Evolutionary conservation across 2,113 vertebrate genomes (phyloP).

Genomic region (Mohoua ochrocephala): DNA sequence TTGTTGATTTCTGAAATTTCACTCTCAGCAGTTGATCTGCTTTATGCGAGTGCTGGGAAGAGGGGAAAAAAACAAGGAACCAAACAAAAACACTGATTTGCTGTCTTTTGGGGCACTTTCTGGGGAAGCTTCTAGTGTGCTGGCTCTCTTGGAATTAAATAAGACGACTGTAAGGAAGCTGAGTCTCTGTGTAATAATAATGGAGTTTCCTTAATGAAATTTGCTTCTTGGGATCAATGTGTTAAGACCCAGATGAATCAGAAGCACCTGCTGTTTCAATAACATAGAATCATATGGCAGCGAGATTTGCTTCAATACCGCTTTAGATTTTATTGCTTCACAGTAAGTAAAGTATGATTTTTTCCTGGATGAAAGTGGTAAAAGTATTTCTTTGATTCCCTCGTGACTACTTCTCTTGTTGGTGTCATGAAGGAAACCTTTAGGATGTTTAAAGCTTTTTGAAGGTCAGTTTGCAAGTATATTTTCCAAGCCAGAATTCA

Average conservation of each 20-base stretch:
- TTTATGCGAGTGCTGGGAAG: background rate
- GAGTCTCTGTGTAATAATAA: slow-evolving; percentile 3
- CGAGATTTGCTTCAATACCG: background rate
- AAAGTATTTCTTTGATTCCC: slow-evolving; percentile 11
- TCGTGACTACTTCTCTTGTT: background rate
- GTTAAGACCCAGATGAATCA: slow-evolving; percentile 23
- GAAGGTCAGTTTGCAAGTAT: background rate
- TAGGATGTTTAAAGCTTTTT: background rate
- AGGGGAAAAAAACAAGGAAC: background rate
- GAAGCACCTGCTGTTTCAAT: slow-evolving; percentile 43
- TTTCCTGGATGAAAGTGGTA: background rate
- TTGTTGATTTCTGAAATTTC: background rate
- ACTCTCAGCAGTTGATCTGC: background rate
- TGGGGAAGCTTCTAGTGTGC: background rate
- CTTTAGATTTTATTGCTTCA: slow-evolving; percentile 33
- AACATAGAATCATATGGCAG: background rate
- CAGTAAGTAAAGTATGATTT: background rate
- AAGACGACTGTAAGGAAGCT: background rate
- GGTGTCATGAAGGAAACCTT: background rate
- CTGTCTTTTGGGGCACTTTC: background rate
- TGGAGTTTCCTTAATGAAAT: slow-evolving; percentile 36
- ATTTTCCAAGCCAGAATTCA: background rate
- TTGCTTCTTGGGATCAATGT: slow-evolving; percentile 27
- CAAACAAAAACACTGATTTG: background rate
- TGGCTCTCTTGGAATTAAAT: background rate